These are phyloP conservation scores for Acleris emargana DNA, from an alignment of 2,888 invertebrate species.

Conservation along the genomic window DNA sequence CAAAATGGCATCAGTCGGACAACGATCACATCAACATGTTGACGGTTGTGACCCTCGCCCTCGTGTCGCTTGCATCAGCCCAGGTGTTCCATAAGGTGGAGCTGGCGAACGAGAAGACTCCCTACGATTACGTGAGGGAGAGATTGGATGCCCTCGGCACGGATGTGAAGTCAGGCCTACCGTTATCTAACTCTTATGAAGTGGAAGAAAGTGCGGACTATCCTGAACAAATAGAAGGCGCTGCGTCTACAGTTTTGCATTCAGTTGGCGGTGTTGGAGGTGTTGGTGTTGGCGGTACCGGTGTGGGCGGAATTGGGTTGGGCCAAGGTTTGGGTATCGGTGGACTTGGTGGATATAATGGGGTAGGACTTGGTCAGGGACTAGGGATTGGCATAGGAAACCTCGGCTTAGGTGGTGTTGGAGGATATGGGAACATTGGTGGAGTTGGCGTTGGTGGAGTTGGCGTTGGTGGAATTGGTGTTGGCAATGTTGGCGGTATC, in stretches of 20 bases:
- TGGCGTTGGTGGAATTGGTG: conserved; percentile 49
- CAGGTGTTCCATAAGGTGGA: conserved; percentile 61
- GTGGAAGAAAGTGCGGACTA: conserved; percentile 85
- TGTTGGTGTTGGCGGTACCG: conserved; percentile 47
- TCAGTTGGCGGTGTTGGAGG: conserved; percentile 65
- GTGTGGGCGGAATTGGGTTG: conserved; percentile 44
- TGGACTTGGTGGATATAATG: conserved; percentile 47
- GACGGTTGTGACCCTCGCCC: conserved; percentile 57
- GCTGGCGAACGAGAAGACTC: conserved; percentile 69
- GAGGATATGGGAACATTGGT: conserved; percentile 43
- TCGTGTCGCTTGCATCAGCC: conserved; percentile 57
- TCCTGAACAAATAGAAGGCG: conserved; percentile 74
- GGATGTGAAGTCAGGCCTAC: conserved; percentile 65
- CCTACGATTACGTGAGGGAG: conserved; percentile 75
- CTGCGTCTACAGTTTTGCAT: conserved; percentile 70
- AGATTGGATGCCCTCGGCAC: conserved; percentile 64
- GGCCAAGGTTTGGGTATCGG: conserved; percentile 45
- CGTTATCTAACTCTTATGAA: conserved; percentile 80
- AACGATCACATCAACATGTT: conserved; percentile 68
- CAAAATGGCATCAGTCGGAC: conserved; percentile 76
- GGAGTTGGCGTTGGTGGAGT: conserved; percentile 48
- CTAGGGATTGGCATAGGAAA: conserved; percentile 48
- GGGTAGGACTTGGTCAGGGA: conserved; percentile 27
- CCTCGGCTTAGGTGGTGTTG: conserved; percentile 45
- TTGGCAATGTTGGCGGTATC: conserved; percentile 45